Base-by-base conservation (phyloP, 2,888 invertebrate species). In the Muschampia plurimacula region DNA sequence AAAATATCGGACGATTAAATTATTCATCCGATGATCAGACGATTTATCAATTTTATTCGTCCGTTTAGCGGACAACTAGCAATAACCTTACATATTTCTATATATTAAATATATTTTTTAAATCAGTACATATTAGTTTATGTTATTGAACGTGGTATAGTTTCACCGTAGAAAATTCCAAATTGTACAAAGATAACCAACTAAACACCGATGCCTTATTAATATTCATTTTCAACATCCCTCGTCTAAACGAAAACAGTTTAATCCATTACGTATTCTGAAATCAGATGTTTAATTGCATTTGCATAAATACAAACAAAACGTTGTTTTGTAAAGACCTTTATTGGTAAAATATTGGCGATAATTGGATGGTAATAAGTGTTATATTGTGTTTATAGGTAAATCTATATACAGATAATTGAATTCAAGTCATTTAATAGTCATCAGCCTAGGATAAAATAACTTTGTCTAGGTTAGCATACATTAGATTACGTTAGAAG, bases 251-350 rank as follows among this genome's bases (percentile, higher is more conserved):
- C 77, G 74, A 75, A 75, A 78, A 77, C 75, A 77, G 78, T 81
- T 82, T 78, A 83, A 82, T 80, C 75, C 79, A 80, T 83, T 82
- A 80, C 75, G 78, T 78, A 82, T 83, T 82, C 81, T 81, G 80
- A 83, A 84, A 85, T 80, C 83, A 81, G 78, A 80, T 80, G 79
- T 82, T 81, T 84, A 82, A 84, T 83, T 84, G 79, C 80, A 87
- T 85, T 85, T 83, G 80, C 83, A 84, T 84, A 79, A 78, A 79
- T 76, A 77, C 79, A 80, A 80, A 82, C 79, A 80, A 79, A 82
- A 78, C 77, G 75, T 76, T 80, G 77, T 77, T 69, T 15, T 66
- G 49, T 49, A 22, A 62, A 8, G 62, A 60, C 41, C 41, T 57
- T 44, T 55, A 41, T 44, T 64, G 44, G 44, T 46, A 44, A 36